phyloP scores from a whole-genome alignment of 2,113 vertebrate species.

The Donacobius atricapilla region DNA sequence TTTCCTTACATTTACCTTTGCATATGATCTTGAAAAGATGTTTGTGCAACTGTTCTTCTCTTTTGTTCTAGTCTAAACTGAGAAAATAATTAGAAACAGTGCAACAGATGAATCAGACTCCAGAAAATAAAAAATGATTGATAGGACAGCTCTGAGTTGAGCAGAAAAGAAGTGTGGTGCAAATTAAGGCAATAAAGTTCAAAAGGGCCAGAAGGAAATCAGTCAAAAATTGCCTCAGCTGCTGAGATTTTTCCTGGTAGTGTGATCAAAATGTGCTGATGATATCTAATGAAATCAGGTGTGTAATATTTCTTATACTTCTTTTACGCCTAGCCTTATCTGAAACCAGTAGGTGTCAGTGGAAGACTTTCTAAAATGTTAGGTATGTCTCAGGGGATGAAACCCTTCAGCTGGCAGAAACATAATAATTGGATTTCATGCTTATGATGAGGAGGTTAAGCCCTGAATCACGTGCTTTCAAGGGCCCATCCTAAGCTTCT shows the following conservation, averaged over 20 bases:
- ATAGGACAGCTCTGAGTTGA: not conserved
- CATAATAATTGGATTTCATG: not conserved
- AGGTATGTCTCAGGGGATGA: not conserved
- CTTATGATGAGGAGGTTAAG: not conserved
- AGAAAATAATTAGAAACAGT: slow-evolving; percentile 54
- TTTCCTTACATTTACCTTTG: not conserved
- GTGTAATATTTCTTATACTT: not conserved
- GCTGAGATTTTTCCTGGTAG: not conserved
- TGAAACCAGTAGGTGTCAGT: slow-evolving; percentile 22
- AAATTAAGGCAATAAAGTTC: not conserved
- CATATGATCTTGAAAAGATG: not conserved
- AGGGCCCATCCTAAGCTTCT: not conserved
- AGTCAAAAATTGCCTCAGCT: not conserved
- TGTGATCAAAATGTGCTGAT: not conserved
- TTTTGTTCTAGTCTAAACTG: slow-evolving; percentile 30
- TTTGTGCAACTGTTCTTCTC: not conserved
- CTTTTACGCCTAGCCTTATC: not conserved
- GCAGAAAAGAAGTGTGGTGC: not conserved
- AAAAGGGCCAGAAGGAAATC: not conserved
- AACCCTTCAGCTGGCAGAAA: not conserved
- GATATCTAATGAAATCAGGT: not conserved
- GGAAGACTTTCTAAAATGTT: not conserved
- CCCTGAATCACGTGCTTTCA: not conserved
- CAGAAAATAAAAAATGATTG: not conserved
- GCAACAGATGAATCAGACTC: not conserved